Conservation (phyloP, 1,140 invertebrate genomes). For the Euglossa dilemma region DNA sequence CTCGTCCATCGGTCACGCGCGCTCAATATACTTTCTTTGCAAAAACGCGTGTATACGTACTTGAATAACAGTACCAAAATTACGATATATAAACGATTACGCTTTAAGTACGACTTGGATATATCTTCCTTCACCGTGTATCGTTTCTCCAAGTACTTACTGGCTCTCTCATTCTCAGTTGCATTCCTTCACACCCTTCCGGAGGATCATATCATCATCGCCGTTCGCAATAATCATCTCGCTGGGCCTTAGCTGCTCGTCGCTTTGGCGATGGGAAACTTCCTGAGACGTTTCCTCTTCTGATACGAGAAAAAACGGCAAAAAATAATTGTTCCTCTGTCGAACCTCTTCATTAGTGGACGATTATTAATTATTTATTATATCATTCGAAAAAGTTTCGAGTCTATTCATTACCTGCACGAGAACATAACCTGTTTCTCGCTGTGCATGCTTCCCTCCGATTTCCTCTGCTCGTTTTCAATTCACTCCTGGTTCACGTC, state of each 20-base stretch:
- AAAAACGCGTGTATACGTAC: background rate
- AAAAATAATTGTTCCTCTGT: slow-evolving; percentile 51
- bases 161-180: background rate
- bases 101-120: slow-evolving; percentile 32
- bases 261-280: background rate
- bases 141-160: background rate
- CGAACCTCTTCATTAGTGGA: slow-evolving; percentile 6
- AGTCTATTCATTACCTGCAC: slow-evolving; percentile 9
- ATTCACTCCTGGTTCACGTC: slow-evolving; percentile 27
- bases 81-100: slow-evolving; percentile 60
- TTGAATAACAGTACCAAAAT: slow-evolving; percentile 52
- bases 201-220: slow-evolving; percentile 15
- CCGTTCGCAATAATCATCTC: background rate
- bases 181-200: background rate
- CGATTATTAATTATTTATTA: slow-evolving; percentile 11
- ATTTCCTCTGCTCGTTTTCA: background rate
- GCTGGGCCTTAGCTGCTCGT: background rate
- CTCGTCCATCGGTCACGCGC: background rate
- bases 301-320: slow-evolving; percentile 39
- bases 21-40: background rate
- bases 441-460: background rate
- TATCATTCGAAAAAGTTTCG: background rate
- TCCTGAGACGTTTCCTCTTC: background rate
- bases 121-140: background rate
- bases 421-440: background rate